These are phyloP conservation scores for Ischnura elegans DNA, from an alignment of 2,888 invertebrate species.

Conservation along the genomic window DNA sequence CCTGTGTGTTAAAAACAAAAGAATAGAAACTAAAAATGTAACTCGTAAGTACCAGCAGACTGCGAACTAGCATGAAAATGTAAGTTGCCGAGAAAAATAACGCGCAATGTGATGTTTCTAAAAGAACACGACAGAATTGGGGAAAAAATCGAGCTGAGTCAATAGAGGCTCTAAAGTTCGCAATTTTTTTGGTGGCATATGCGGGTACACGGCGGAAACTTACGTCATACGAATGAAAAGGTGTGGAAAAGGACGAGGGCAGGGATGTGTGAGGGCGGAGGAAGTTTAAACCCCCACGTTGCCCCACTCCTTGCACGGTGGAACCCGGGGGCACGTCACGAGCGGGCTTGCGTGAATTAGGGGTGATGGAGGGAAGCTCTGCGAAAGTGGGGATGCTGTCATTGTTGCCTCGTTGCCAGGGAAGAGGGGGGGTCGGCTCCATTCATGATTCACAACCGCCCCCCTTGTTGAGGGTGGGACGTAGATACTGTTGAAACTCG, in stretches of 20 bases:
- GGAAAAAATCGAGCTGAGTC: not conserved
- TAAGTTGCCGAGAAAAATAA: not conserved
- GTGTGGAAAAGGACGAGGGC: not conserved
- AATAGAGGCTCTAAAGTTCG: no score
- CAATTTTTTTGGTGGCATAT: not conserved
- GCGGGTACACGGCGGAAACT: not conserved
- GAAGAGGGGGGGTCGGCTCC: not conserved
- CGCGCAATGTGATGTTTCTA: not conserved
- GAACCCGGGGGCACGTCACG: not conserved
- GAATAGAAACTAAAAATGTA: no score
- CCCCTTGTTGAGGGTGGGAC: not conserved
- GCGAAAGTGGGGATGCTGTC: slow-evolving; percentile 6
- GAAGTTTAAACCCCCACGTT: not conserved
- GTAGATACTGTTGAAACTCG: not conserved
- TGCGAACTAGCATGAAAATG: not conserved
- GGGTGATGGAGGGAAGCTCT: not conserved
- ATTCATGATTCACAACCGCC: no score
- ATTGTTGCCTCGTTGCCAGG: slow-evolving; percentile 35
- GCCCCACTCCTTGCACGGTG: not conserved
- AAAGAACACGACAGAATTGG: not conserved
- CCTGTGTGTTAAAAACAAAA: no score
- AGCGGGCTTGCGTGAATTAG: not conserved
- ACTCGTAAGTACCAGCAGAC: no score
- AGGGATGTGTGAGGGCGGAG: not conserved
- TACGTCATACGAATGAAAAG: not conserved